phyloP scores from a whole-genome alignment of 2,797 vertebrate species.

The Mycteria americana region DNA sequence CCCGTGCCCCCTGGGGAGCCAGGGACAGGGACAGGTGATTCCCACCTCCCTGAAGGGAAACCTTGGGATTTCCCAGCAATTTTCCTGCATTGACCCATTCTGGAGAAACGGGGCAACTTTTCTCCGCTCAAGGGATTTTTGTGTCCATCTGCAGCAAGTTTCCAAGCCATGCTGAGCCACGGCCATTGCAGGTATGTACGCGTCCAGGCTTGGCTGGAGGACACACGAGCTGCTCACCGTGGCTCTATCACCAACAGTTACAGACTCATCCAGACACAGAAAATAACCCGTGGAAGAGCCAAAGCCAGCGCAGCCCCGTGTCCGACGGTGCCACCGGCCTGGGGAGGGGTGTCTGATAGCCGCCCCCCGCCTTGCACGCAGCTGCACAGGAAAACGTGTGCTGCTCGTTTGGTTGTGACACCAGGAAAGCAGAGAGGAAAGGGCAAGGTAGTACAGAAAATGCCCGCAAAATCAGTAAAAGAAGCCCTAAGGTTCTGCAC shows the following conservation, averaged over 20 bases:
- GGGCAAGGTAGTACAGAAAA: neutral
- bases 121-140: neutral
- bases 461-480: neutral
- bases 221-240: fast-evolving
- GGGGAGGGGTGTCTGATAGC: too few relatives aligned
- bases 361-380: fast-evolving
- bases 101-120: neutral
- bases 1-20: fast-evolving
- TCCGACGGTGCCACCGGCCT: fast-evolving
- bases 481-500: neutral
- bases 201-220: neutral
- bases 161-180: neutral
- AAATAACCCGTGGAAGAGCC: neutral
- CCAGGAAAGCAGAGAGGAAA: neutral
- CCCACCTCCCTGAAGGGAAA: neutral
- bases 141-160: neutral
- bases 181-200: fast-evolving
- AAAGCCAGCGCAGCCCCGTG: neutral
- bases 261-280: neutral
- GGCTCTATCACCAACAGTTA: neutral
- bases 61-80: neutral
- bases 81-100: neutral
- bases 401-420: neutral
- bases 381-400: too few relatives aligned
- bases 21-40: neutral